Base-by-base conservation (phyloP, 2,888 invertebrate genomes). In the Silvanus unidentatus region DNA sequence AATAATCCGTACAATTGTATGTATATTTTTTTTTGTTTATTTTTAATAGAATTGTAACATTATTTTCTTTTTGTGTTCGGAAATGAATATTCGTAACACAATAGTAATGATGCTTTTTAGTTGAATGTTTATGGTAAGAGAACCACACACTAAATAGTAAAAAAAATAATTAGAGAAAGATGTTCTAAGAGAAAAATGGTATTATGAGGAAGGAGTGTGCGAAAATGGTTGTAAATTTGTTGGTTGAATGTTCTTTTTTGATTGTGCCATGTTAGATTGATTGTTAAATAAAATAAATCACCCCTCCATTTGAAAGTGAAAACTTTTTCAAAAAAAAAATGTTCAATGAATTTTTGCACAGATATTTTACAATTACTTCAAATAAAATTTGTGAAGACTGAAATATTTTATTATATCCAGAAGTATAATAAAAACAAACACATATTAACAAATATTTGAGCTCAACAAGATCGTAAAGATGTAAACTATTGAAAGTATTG, bases 201-300 rank as follows among this genome's bases (percentile, higher is more conserved):
- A 11, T n/a, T 13, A 39, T 39, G 22, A 4, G 13, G 37, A 37
- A 14, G 12, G 10, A 3, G 37, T 37, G 44, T 41, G 13, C 12
- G 37, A 9, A 16, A 37, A 39, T 47, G 40, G 22, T n/a, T 30
- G 40, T 40, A 32, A 48, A 44, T 53, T 55, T 58, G 49, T 50
- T 55, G 62, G 53, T 61, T 59, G 65, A 57, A 59, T 65, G 65
- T 63, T 63, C 57, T 60, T 58, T 64, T 65, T 61, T 63, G 62
- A 58, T 65, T 63, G 66, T 67, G 68, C 68, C 68, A 68, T 68
- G 68, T 57, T 65, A 64, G 65, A 57, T 65, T 67, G 64, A 62
- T 59, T 64, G 66, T 65, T 63, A 51, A 44, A 29, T 32, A 15
- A 28, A 37, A 38, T 29, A 53, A 60, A 45, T 46, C 51, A 57